Conservation (phyloP, 2,797 vertebrate species). For the Takifugu ocellatus region DNA sequence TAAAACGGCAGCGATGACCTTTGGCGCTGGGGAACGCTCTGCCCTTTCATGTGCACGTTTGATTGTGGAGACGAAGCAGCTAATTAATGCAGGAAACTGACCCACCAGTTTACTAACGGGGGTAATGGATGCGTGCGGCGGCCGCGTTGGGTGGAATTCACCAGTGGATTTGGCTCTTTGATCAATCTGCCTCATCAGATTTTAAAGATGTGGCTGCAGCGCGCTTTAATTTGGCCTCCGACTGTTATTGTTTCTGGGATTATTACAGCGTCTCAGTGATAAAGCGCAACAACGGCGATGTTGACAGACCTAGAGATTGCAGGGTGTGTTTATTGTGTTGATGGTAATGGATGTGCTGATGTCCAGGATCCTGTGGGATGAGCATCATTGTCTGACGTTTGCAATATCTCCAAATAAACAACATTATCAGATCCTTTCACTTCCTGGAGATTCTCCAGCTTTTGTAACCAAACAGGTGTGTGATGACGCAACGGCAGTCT, state of each 20-base stretch:
- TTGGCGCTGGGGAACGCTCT: neutral
- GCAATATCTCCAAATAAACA: no score
- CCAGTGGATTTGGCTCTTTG: neutral
- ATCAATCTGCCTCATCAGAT: neutral
- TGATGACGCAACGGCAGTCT: no score
- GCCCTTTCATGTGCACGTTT: neutral
- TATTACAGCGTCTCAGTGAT: neutral
- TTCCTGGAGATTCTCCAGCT: no score
- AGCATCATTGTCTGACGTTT: no score
- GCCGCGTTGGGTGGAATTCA: neutral
- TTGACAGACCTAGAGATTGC: neutral
- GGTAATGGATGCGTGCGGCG: neutral
- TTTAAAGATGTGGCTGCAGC: neutral
- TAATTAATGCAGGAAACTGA: neutral
- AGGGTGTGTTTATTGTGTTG: neutral
- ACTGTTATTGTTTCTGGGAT: neutral
- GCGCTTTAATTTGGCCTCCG: neutral
- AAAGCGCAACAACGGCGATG: neutral
- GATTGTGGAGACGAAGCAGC: neutral
- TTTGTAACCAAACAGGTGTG: no score
- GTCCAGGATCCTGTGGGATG: no score
- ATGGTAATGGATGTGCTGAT: no score
- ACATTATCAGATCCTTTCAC: no score
- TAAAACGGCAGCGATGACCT: conserved; percentile 13
- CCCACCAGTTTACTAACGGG: neutral